Conservation (phyloP, 2,113 vertebrate species). For the Campylomormyrus tamandua region DNA sequence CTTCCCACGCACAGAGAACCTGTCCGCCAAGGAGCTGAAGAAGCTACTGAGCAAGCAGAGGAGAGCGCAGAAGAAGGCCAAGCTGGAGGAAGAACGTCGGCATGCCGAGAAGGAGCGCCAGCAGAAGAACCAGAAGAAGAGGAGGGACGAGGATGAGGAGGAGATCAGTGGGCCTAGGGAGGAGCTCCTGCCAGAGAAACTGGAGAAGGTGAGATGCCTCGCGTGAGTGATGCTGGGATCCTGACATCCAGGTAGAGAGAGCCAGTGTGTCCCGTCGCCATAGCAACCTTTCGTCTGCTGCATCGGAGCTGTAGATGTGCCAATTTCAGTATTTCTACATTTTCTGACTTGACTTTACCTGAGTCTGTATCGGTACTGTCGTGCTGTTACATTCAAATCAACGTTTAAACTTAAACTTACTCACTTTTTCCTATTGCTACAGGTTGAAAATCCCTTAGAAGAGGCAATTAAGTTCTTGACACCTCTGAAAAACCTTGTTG, state of each 20-base stretch:
- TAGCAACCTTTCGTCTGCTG: neutral
- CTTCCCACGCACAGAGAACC: constrained; percentile 67
- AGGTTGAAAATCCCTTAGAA: constrained; percentile 97
- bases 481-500: constrained; percentile 91
- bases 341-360: neutral
- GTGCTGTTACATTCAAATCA: neutral
- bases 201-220: constrained; percentile 78
- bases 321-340: neutral
- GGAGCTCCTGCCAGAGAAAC: constrained; percentile 92
- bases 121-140: constrained; percentile 97
- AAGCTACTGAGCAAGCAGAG: constrained; percentile 94
- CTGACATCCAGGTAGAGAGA: neutral
- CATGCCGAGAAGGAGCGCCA: constrained; percentile 96
- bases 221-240: neutral
- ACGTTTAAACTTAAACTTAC: neutral
- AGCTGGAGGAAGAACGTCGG: constrained; percentile 94
- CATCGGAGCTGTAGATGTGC: neutral
- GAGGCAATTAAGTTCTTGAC: constrained; percentile 98
- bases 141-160: constrained; percentile 96
- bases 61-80: constrained; percentile 94
- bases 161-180: constrained; percentile 97
- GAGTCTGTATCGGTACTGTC: neutral
- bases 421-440: constrained; percentile 13
- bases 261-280: neutral
- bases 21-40: constrained; percentile 95